Evolutionary conservation across 1,140 invertebrate species (phyloP), one percentile per base, ranked within the genome.

Genomic region (Penaeus indicus): DNA sequence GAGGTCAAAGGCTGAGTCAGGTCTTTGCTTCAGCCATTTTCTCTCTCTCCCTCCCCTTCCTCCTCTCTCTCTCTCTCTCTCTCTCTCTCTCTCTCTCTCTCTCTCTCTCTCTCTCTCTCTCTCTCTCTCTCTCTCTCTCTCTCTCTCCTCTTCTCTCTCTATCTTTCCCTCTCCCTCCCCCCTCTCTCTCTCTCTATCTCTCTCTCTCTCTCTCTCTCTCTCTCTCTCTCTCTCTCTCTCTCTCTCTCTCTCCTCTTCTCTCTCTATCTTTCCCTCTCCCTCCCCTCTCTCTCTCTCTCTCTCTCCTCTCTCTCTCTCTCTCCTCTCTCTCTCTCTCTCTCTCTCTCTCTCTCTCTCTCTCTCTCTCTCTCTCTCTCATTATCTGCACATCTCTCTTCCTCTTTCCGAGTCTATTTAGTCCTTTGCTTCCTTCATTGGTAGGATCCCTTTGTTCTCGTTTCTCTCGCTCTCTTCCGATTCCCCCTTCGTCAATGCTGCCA

Each of bases 311-410:
- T 7, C 7, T 7, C 7, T 7, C 7, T 7, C 11, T 11, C 11
- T 11, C 11, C 75, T 78, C 75, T 78, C 75, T 78, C 75, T 78
- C 75, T 78, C 75, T 78, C 75, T 78, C 75, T 78, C 75, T 38
- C 77, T 38, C 0, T 78, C 77, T 78, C 3, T 78, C 77, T 78
- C 3, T 78, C 77, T 78, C 0, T 78, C 19, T 78, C 27, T 78
- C 77, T 32, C 19, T 78, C 77, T 10, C 19, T 78, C 77, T 78
- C 77, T 10, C 21, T 4, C 11, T 11, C 75, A 25, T 32, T 78
- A 22, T 78, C 75, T 78, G n/a, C 38, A 4, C 38, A 25, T 38
- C 27, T 78, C 19, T 78, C 47, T 54, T 11, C 13, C 13, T 54
- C 47, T 3, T 13, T 13, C 8, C 47, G 47, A 13, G 47, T 54